Percentiles rank a stretch among this genome's conserved stretches.
Evolutionary conservation across 2,113 vertebrate genomes (phyloP).

Genomic region (Tupaia chinensis): DNA sequence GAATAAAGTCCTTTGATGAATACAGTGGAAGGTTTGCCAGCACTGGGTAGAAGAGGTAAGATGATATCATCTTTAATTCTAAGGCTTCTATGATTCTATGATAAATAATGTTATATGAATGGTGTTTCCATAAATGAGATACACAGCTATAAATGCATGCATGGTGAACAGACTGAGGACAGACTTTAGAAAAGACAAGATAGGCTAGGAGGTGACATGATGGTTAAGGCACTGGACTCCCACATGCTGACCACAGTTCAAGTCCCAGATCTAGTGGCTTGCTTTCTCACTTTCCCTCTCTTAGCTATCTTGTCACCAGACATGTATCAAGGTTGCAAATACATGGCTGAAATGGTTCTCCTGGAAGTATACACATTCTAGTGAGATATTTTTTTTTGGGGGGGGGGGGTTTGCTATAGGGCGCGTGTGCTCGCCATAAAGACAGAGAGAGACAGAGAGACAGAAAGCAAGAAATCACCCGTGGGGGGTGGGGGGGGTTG

Average conservation of each 20-base stretch:
- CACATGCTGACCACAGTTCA: too few species aligned
- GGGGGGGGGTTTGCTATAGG: too few species aligned
- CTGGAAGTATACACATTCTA: background rate
- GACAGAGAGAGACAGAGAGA: too few species aligned
- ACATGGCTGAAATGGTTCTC: background rate
- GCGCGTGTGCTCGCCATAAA: too few species aligned
- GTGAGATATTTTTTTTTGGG: too few species aligned
- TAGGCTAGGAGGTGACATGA: too few species aligned
- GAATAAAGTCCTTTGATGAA: background rate
- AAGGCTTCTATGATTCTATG: background rate
- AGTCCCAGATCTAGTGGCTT: too few species aligned
- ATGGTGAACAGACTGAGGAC: accelerated
- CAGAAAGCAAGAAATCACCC: too few species aligned
- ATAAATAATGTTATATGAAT: background rate
- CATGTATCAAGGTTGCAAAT: background rate
- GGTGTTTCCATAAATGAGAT: background rate
- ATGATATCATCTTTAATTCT: background rate
- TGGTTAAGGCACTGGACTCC: too few species aligned
- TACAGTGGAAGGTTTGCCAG: background rate
- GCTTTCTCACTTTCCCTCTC: background rate
- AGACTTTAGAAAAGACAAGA: background rate
- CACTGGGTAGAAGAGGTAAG: background rate
- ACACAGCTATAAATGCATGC: background rate
- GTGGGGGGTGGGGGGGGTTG: too few species aligned
- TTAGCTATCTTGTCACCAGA: background rate